Evolutionary conservation across 2,888 invertebrate species (phyloP), one percentile per base, ranked within the genome.

Genomic region (Limnephilus auricula): DNA sequence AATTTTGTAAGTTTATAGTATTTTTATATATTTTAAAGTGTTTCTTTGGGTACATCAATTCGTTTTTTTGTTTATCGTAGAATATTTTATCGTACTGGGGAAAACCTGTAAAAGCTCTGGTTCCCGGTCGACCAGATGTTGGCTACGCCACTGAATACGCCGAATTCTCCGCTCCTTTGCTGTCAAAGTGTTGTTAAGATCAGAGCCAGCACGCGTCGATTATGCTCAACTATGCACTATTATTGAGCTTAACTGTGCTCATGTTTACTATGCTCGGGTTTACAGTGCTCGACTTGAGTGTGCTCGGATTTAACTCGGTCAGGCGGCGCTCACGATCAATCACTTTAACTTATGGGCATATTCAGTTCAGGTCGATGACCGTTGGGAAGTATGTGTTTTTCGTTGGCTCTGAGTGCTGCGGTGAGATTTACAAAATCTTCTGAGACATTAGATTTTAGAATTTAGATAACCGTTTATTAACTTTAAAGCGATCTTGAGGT

Each of bases 331-430:
- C 90, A n/a, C 89, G 34, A 88, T 78, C 88, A 88, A 83, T 89
- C 80, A 92, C 91, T 90, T 89, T 90, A 90, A 92, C 91, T 92
- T 90, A 91, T 92, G 92, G 90, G 87, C 92, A 90, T 92, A 91
- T 89, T 89, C 91, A 91, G 89, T 87, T 92, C 89, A 85, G 92
- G 92, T 90, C 92, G 91, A 37, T 90, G 92, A 92, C 92, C 92
- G 90, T n/a, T 40, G 18, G 90, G 78, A 65, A 32, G 15, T 91
- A 37, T 82, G 30, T 45, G 31, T 88, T 91, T 90, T 90, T 90
- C 87, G 37, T 87, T 40, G 30, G 80, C 37, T 45, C n/a, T 2
- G 82, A 45, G 13, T 89, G 89, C 85, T 37, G 40, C 10, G 6
- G 6, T 25, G 34, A 25, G 82, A 15, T 82, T n/a, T n/a, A n/a